Base-by-base conservation (phyloP, 2,888 invertebrate species). In the Thysanoteuthis rhombus region DNA sequence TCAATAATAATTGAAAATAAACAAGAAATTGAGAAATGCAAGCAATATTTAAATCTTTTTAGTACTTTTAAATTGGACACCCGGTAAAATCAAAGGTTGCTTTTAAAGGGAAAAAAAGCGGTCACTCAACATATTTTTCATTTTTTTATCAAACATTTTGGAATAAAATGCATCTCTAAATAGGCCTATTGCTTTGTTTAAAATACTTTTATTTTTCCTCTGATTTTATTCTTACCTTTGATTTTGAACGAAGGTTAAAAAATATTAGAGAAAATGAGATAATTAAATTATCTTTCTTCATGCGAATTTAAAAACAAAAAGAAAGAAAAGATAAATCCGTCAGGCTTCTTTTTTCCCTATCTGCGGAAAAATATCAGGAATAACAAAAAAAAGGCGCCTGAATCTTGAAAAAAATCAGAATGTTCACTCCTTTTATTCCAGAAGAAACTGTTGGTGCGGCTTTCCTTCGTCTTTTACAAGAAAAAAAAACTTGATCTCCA, bases 31-130 rank as follows among this genome's bases (percentile, higher is more conserved):
- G 2, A 75, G 8, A n/a, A 5, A 75, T 6, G 1, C 32, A 0
- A 75, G 32, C 1, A 16, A n/a, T n/a, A 25, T 75, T n/a, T 4
- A 75, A 75, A n/a, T 8, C n/a, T 75, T 75, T n/a, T 75, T 75
- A 75, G 75, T 75, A 75, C 75, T 75, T 75, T 75, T 75, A n/a
- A 75, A 75, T 75, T 75, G 75, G 75, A 75, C n/a, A n/a, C n/a
- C 75, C 75, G 75, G 75, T n/a, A 75, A 75, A 75, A 75, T n/a
- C n/a, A 75, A 75, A 75, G n/a, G 32, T 75, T 75, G 75, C 75
- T 8, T n/a, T 8, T 12, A 8, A 75, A 75, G 58, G n/a, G n/a
- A 25, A 75, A 75, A 75, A n/a, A n/a, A n/a, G 75, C n/a, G n/a
- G 75, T 75, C 75, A 75, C 75, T 19, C n/a, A n/a, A 75, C n/a